Evolutionary conservation across 2,797 vertebrate genomes (phyloP), one percentile per base, ranked within the genome.

Genomic region (Oreonectes daqikongensis): DNA sequence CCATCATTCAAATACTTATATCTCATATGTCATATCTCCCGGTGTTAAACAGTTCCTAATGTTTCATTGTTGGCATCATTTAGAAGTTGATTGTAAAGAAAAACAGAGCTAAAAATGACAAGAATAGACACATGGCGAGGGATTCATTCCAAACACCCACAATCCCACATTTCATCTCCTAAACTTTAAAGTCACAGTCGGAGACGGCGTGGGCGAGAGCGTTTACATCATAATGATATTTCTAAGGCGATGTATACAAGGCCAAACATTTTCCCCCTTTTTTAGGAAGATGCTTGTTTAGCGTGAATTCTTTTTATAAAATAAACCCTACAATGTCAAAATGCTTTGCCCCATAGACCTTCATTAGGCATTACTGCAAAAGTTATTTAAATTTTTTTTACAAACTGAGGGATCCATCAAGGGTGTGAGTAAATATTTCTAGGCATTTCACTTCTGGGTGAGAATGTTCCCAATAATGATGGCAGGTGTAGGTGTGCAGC

Each of bases 161-260:
- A 69, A 69, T 71, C 53, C 52, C 67, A 75, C 46, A 78, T 78
- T 81, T 83, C 77, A 77, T 81, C 74, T 85, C 67, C 79, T 75
- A 71, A 80, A 84, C 81, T 85, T 82, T 78, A 83, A 85, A 85
- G 80, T 69, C 79, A 75, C 83, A 77, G 80, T 78, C 74, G 78
- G 81, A 72, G 79, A 83, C 71, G 46, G 71, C 64, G 84, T 85
- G 79, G 84, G 84, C 60, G 81, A 75, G 61, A 18, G 78, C 69
- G 79, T 72, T 84, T 75, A 77, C 68, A 81, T 73, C 75, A 83
- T 40, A 84, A 81, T 63, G 66, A 78, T 69, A 69, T 77, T 55
- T 78, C 76, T 78, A 79, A 81, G 77, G 74, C 69, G 35, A 85
- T 59, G 64, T 79, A 79, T 77, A 74, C 57, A 73, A 69, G 77